A percentile compares a stretch with the other conserved stretches of the same genome.
Evolutionary conservation across 1,140 invertebrate genomes (phyloP).

Genomic region (Lycorma delicatula): DNA sequence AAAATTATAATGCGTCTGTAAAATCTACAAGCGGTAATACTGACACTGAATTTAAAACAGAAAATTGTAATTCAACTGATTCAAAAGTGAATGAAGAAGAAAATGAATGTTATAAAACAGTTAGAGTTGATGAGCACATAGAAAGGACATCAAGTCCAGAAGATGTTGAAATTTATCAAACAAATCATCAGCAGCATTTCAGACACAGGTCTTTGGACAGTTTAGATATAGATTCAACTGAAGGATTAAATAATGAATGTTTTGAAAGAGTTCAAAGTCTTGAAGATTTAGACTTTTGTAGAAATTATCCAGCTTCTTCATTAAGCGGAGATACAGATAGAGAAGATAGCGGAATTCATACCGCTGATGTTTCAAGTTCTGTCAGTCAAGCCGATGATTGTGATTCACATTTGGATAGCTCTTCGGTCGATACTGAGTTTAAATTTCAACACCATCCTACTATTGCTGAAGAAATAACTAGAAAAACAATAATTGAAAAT

Average conservation of each 20-base stretch:
- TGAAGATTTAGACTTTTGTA: conserved; percentile 48
- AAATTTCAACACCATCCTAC: conserved; percentile 22
- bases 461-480: conserved; percentile 18
- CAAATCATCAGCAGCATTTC: conserved; percentile 25
- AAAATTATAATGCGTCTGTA: not conserved
- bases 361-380: conserved; percentile 64
- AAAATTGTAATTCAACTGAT: not conserved
- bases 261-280: conserved; percentile 57
- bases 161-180: conserved; percentile 29
- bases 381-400: conserved; percentile 60
- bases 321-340: conserved; percentile 54
- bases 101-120: too few species aligned
- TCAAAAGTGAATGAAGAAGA: conserved; percentile 4
- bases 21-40: not conserved
- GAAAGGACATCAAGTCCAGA: conserved; percentile 22
- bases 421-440: conserved; percentile 23
- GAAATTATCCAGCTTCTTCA: conserved; percentile 43
- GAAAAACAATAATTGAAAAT: too few species aligned
- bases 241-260: conserved; percentile 41
- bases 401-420: conserved; percentile 31
- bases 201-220: conserved; percentile 53
- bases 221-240: conserved; percentile 45
- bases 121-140: not conserved
- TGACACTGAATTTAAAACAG: conserved; percentile 5
- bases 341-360: conserved; percentile 75